Base-by-base conservation (phyloP, 2,113 vertebrate genomes). In the Lynx canadensis region DNA sequence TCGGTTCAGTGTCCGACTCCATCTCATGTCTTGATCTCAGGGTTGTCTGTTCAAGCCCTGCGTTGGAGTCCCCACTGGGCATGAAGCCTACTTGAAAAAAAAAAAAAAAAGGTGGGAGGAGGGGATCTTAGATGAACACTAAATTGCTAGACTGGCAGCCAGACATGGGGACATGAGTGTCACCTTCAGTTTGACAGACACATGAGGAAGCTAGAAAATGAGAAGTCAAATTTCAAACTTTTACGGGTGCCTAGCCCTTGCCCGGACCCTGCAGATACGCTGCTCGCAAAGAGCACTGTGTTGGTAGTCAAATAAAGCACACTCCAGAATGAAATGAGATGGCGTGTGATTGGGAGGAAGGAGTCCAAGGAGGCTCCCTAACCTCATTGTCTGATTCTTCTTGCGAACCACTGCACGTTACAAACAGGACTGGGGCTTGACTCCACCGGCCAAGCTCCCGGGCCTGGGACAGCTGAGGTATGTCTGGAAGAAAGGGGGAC, bases 401-500 rank as follows among this genome's bases (percentile, higher is more conserved):
- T 57, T 74, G 80, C 91, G 94, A 92, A 68, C 76, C 33, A 5
- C 41, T 10, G 8, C 89, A 65, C 0, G 0, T 87, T 83, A 74
- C 52, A 52, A 27, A 27, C 41, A 60, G 74, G 88, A 60, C 74
- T n/a, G 50, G 87, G 83, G 38, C 73, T 89, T 29, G 84, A 76
- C 52, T 50, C 19, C 65, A 0, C 65, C 57, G 65, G 90, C 87
- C 65, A 7, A 3, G 25, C 76, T 96, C 69, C 87, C 3, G 0
- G 69, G 71, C 33, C 94, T 18, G 11, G 89, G 89, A 36, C 41
- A 5, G 94, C 83, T 29, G 36, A 92, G 76, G 84, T 94, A 81
- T 97, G 92, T 97, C 97, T 97, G 96, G 92, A 88, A 97, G 85
- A 78, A 83, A 88, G 82, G 48, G 57, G 45, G 29, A 5, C 81